Conservation (phyloP, 2,113 vertebrate species). For the Ceyx melanurus region DNA sequence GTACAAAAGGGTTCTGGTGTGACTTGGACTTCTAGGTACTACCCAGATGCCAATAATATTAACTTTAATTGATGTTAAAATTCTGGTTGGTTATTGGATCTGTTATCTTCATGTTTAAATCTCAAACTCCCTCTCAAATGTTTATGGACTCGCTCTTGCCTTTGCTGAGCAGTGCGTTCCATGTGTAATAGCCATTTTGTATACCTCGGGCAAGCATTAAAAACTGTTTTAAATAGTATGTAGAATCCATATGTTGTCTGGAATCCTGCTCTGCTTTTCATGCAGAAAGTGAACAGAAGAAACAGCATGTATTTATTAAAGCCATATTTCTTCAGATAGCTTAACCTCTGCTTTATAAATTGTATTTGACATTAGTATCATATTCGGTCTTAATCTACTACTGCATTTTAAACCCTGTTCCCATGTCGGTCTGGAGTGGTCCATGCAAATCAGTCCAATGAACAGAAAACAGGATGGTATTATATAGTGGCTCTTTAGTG, state of each 20-base stretch:
- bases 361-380: constrained; percentile 37
- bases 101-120: background rate
- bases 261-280: constrained; percentile 14
- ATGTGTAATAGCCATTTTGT: background rate
- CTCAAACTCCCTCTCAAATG: background rate
- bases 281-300: constrained; percentile 34
- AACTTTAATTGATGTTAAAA: background rate
- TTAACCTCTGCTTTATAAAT: constrained; percentile 54
- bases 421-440: background rate
- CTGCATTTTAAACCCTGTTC: constrained; percentile 43
- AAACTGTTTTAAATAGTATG: background rate
- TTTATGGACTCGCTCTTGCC: background rate
- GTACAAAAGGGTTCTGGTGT: background rate
- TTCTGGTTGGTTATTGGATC: background rate
- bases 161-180: background rate
- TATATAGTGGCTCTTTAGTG: constrained; percentile 26
- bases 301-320: constrained; percentile 50
- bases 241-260: constrained; percentile 39
- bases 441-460: constrained; percentile 36
- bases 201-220: background rate
- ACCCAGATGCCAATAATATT: background rate
- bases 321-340: constrained; percentile 42
- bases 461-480: constrained; percentile 18
- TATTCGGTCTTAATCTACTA: constrained; percentile 46
- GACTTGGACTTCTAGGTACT: background rate